Percentiles rank a stretch among this genome's conserved stretches.
phyloP scores from a whole-genome alignment of 2,113 vertebrate species.

The Clinocottus analis region DNA sequence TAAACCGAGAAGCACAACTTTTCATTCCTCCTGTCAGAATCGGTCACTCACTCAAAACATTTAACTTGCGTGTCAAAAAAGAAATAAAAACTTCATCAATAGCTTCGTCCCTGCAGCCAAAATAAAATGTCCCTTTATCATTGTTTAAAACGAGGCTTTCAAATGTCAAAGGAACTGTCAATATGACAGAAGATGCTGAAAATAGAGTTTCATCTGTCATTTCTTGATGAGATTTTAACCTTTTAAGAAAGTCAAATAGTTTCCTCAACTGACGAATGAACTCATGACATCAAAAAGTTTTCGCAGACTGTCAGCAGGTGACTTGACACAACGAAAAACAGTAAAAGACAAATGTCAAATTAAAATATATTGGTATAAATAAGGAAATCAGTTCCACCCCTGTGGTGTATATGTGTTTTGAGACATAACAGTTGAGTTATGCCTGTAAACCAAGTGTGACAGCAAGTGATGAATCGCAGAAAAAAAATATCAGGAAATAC shows the following conservation, averaged over 20 bases:
- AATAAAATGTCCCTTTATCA: background rate
- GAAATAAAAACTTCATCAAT: background rate
- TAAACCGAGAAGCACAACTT: no score
- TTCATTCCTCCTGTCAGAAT: background rate
- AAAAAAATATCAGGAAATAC: background rate
- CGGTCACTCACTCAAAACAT: background rate
- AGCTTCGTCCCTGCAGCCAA: background rate
- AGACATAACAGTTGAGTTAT: background rate
- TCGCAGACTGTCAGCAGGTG: background rate
- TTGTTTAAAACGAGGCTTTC: no score
- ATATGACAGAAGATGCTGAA: background rate
- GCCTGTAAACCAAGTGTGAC: background rate
- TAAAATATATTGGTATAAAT: background rate
- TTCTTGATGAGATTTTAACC: background rate
- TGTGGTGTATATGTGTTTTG: background rate
- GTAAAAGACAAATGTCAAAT: background rate
- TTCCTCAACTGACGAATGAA: background rate
- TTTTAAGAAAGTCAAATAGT: background rate
- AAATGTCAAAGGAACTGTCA: background rate
- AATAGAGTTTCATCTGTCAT: background rate
- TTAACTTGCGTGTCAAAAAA: background rate
- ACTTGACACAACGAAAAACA: background rate
- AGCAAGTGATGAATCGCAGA: background rate
- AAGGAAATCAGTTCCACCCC: background rate
- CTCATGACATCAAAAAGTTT: background rate